These are phyloP conservation scores for Neomorphus geoffroyi DNA, from an alignment of 2,797 vertebrate species.

Conservation along the genomic window DNA sequence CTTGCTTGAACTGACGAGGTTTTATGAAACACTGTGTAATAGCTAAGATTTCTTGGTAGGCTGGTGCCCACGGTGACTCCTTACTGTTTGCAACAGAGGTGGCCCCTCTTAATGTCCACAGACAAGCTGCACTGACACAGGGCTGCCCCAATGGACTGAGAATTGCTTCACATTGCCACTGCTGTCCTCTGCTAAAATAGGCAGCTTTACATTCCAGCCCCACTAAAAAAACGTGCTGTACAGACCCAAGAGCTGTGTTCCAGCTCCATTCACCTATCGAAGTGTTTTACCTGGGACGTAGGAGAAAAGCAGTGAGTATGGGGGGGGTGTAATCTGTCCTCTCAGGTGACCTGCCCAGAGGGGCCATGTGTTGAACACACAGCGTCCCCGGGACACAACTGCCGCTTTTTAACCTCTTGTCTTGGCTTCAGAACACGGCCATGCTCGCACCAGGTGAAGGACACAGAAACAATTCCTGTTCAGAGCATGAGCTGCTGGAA, in stretches of 20 bases:
- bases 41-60: neutral
- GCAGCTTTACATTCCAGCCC: neutral
- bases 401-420: neutral
- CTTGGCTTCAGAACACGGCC: neutral
- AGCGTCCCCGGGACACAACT: neutral
- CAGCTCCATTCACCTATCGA: neutral
- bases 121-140: neutral
- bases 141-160: neutral
- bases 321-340: neutral
- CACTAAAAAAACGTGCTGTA: neutral
- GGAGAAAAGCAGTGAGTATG: neutral
- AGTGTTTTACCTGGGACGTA: neutral
- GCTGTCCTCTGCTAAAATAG: neutral
- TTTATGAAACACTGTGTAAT: neutral
- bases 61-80: too few species aligned
- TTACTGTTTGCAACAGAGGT: neutral
- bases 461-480: neutral
- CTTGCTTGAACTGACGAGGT: neutral
- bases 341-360: neutral
- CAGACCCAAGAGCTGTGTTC: neutral
- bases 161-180: neutral
- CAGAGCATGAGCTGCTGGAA: neutral
- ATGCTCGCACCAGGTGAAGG: too few species aligned
- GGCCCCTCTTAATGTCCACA: neutral
- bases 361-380: neutral